phyloP scores from a whole-genome alignment of 2,113 vertebrate genomes.

The Nerophis lumbriciformis region DNA sequence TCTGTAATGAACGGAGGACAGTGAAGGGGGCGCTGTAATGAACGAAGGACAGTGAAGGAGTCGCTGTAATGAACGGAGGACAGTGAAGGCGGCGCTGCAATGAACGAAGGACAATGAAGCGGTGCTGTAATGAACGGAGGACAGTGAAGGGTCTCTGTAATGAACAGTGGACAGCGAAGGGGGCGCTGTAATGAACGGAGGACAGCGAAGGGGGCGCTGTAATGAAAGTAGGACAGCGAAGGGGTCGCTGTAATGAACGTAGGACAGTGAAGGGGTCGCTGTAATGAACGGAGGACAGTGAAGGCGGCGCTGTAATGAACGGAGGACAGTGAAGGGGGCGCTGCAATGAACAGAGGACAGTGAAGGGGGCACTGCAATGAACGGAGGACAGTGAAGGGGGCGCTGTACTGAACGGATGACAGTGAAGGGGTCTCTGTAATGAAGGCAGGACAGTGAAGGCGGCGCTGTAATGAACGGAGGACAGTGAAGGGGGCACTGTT shows the following conservation, averaged over 20 bases:
- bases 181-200: slow-evolving; percentile 73
- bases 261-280: slow-evolving; percentile 67
- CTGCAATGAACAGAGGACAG: slow-evolving; percentile 92
- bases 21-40: slow-evolving; percentile 80
- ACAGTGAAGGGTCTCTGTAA: slow-evolving; percentile 73
- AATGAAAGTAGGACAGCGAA: slow-evolving; percentile 93
- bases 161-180: slow-evolving; percentile 66
- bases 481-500: slow-evolving; percentile 87
- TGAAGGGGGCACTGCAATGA: slow-evolving; percentile 87
- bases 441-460: slow-evolving; percentile 73
- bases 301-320: slow-evolving; percentile 3
- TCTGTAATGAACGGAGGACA: slow-evolving; percentile 62
- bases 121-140: slow-evolving; percentile 1
- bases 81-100: slow-evolving; percentile 76
- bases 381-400: slow-evolving; percentile 84
- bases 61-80: slow-evolving; percentile 3
- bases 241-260: too few species aligned
- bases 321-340: slow-evolving; percentile 62
- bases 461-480: slow-evolving; percentile 75
- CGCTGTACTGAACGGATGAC: too few species aligned
- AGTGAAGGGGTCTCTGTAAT: slow-evolving; percentile 78
- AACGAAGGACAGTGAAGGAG: slow-evolving; percentile 85
- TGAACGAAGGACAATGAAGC: slow-evolving; percentile 89
- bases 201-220: slow-evolving; percentile 87
- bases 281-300: slow-evolving; percentile 95